Conservation (phyloP, 2,888 invertebrate species). For the Xestia sexstrigata region DNA sequence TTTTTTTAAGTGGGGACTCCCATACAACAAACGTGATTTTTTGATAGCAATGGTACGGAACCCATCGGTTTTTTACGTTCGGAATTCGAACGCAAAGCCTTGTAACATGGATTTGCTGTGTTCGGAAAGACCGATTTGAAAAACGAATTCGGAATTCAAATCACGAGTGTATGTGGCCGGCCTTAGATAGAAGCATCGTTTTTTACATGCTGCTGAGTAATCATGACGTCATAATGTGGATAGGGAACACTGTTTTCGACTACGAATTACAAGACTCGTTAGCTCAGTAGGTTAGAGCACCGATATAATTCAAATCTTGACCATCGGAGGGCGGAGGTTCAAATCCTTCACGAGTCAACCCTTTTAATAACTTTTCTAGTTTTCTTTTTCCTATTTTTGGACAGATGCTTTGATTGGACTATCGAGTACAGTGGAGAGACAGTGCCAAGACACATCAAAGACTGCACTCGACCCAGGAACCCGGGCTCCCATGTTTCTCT, state of each 20-base stretch:
- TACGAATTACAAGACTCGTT: not conserved
- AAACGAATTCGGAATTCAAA: not conserved
- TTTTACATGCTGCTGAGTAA: not conserved
- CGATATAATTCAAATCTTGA: slow-evolving; percentile 13
- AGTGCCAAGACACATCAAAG: no score
- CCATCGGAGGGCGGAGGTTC: slow-evolving; percentile 40
- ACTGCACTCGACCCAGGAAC: not conserved
- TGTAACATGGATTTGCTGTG: not conserved
- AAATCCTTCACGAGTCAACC: slow-evolving; percentile 34
- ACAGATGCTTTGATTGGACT: not conserved
- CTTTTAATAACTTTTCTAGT: not conserved
- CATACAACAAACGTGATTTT: no score
- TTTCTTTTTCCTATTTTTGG: not conserved
- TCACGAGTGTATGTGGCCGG: not conserved
- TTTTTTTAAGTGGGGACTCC: no score
- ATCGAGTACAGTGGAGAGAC: not conserved
- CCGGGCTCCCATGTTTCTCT: not conserved
- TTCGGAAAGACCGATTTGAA: not conserved
- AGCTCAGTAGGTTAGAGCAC: slow-evolving; percentile 13
- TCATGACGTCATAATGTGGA: not conserved
- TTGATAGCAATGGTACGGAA: no score
- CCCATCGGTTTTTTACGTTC: no score
- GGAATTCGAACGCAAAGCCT: not conserved
- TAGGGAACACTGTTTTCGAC: slow-evolving; percentile 1
- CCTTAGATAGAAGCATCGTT: not conserved